Evolutionary conservation across 2,888 invertebrate genomes (phyloP).

Genomic region (Cryptus viduatorius): DNA sequence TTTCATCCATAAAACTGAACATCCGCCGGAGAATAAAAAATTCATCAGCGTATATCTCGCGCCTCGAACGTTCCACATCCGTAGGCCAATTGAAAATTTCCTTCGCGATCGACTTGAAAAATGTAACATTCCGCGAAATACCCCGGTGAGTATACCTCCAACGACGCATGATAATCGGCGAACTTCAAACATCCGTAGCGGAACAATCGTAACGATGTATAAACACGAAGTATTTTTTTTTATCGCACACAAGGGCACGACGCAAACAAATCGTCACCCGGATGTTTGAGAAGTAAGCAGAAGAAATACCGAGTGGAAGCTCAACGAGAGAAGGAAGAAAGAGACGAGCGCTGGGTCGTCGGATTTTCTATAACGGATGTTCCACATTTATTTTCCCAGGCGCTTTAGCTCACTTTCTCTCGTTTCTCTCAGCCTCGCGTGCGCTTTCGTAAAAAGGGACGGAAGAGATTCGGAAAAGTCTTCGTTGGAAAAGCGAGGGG

Average conservation of each 20-base stretch:
- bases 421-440: background rate
- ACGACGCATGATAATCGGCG: constrained; percentile 2
- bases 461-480: background rate
- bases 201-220: constrained; percentile 49
- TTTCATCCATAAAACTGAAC: background rate
- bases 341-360: constrained; percentile 25
- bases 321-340: constrained; percentile 2
- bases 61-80: too few species aligned
- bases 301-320: constrained; percentile 24
- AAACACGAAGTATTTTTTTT: constrained; percentile 35
- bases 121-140: background rate
- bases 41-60: too few species aligned
- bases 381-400: constrained; percentile 62
- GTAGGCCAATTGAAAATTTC: too few species aligned
- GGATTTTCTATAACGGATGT: constrained; percentile 60
- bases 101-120: too few species aligned
- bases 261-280: constrained; percentile 52
- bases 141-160: background rate
- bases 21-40: too few species aligned
- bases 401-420: constrained; percentile 7
- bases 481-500: background rate
- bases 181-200: constrained; percentile 7
- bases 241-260: background rate
- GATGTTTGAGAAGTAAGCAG: constrained; percentile 47
- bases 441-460: constrained; percentile 4